Percentiles rank a stretch among this genome's conserved stretches.
Evolutionary conservation across 2,113 vertebrate genomes (phyloP).

Genomic region (Cynopterus brachyotis): DNA sequence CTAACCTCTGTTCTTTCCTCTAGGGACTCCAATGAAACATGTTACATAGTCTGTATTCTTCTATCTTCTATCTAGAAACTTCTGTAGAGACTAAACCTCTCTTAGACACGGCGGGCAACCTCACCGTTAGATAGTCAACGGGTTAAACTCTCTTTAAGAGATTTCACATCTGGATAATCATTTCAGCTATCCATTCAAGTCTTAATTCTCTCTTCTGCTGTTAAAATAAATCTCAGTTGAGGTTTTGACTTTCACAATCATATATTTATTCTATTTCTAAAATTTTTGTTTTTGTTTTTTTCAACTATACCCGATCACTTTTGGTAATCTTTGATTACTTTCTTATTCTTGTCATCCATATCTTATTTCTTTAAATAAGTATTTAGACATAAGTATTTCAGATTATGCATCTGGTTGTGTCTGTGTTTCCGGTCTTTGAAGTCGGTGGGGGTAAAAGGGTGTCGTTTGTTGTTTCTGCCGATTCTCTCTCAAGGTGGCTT

Average conservation of each 20-base stretch:
- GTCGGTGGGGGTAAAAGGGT: background rate
- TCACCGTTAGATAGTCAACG: background rate
- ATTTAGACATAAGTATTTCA: background rate
- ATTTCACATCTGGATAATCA: background rate
- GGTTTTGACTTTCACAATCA: background rate
- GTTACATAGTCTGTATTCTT: background rate
- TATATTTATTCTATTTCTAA: background rate
- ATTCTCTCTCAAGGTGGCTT: background rate
- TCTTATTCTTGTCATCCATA: background rate
- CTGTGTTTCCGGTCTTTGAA: background rate
- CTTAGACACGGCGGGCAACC: background rate
- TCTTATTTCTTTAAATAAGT: slow-evolving; percentile 16
- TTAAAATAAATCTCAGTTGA: background rate
- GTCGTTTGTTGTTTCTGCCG: background rate
- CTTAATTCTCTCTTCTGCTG: background rate
- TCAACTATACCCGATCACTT: background rate
- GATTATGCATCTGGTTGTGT: background rate
- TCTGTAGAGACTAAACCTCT: background rate
- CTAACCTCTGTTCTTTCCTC: background rate
- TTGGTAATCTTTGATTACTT: background rate
- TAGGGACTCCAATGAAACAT: background rate
- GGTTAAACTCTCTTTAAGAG: background rate
- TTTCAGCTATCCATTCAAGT: background rate
- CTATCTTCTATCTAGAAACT: background rate
- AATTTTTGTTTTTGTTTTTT: slow-evolving; percentile 12